Conservation (phyloP, 2,797 vertebrate genomes). For the Poecilia wingei region DNA sequence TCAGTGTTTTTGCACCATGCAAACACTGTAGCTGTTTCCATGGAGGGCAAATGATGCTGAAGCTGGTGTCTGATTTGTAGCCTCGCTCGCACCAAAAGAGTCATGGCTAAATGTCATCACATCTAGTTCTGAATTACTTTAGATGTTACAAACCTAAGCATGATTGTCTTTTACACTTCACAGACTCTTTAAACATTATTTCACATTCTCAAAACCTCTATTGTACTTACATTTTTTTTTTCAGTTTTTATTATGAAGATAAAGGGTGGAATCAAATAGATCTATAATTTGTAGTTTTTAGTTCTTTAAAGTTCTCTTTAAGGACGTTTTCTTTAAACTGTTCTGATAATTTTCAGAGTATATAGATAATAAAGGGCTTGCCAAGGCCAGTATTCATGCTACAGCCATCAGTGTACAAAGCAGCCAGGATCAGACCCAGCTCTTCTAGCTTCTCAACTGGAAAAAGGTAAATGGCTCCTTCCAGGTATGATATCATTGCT, state of each 20-base stretch:
- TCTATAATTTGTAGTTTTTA: background rate
- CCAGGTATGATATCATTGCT: background rate
- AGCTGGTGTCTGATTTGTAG: background rate
- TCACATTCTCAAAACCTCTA: background rate
- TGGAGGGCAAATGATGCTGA: background rate
- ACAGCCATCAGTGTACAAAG: background rate
- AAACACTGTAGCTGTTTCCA: background rate
- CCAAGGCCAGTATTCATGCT: background rate
- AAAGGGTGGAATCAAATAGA: background rate
- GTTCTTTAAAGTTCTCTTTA: background rate
- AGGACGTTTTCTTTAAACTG: background rate
- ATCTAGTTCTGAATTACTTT: background rate
- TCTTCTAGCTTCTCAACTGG: background rate
- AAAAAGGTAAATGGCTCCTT: background rate
- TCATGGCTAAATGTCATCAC: background rate
- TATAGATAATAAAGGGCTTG: background rate
- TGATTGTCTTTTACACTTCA: background rate
- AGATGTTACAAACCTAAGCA: background rate
- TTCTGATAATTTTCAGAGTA: background rate
- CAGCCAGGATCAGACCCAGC: background rate
- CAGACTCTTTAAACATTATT: background rate
- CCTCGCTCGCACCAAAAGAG: background rate
- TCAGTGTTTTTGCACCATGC: background rate
- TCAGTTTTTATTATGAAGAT: background rate
- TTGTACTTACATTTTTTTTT: background rate